These are phyloP conservation scores for Ommatoiulus sabulosus DNA, from an alignment of 2,888 invertebrate genomes.

Conservation along the genomic window DNA sequence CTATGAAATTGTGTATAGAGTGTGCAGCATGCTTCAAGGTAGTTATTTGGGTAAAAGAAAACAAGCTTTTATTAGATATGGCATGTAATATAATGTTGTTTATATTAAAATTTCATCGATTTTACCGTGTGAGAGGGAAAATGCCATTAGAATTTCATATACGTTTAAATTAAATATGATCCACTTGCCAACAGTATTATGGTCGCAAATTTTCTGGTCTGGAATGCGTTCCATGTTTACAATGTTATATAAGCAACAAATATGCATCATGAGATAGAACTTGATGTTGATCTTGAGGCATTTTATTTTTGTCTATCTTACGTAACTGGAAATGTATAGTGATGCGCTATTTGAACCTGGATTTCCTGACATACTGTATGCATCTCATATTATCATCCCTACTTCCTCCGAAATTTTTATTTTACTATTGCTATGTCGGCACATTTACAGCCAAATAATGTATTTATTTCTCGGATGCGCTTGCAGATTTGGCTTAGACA, in stretches of 20 bases:
- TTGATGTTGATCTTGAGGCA: not conserved
- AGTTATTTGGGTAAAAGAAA: not conserved
- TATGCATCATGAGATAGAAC: not conserved
- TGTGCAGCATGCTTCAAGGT: not conserved
- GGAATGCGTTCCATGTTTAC: not conserved
- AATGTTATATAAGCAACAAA: not conserved
- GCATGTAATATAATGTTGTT: not conserved
- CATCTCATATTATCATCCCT: not conserved
- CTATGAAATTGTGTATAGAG: not conserved
- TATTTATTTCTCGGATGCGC: not conserved
- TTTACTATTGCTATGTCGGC: too few relatives aligned
- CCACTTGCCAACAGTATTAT: not conserved
- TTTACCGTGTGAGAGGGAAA: not conserved
- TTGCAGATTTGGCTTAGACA: not conserved
- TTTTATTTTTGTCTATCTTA: not conserved
- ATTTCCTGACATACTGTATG: slow-evolving; percentile 2
- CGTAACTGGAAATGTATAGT: not conserved
- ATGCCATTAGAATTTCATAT: not conserved
- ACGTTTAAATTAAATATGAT: not conserved
- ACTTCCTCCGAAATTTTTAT: too few relatives aligned
- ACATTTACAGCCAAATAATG: not conserved
- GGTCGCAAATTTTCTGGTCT: not conserved
- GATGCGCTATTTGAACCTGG: not conserved
- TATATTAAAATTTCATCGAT: slow-evolving; percentile 33
- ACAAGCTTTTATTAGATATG: not conserved